Evolutionary conservation across 2,888 invertebrate genomes (phyloP), one percentile per base, ranked within the genome.

Genomic region (Dendrolimus pini): DNA sequence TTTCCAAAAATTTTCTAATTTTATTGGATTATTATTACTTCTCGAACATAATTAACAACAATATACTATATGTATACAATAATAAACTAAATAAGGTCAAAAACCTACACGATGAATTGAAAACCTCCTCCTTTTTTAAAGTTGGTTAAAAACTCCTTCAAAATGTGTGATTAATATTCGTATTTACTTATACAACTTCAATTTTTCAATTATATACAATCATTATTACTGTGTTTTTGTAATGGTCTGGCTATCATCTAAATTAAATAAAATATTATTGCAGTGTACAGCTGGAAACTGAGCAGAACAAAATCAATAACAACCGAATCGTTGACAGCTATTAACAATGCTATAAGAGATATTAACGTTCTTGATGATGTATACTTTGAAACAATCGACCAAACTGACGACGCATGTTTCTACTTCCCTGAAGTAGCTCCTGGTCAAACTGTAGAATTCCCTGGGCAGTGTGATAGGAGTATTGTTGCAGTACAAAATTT

Each of bases 281-380:
- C 63, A 90, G 89, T 89, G 9, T 85, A 77, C 73, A 85, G 84
- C 60, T 89, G 87, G 89, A 87, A 88, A 59, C 75, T 90, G 0
- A 85, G 89, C 60, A 77, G 82, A 64, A 71, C 65, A 0, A 74
- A 62, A 53, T 56, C 68, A 41, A 64, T 85, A 1, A 69, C 78
- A 0, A 0, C 58, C 54, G 59, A 61, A 12, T 74, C 76, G 0
- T 63, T 53, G 7, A 55, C 58, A 1, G 66, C 75, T 0, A 87
- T 88, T 41, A 70, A 75, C 57, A 72, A 52, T 3, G 69, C 65
- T 1, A 76, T 82, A 14, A 54, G 62, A 0, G 60, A 62, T 7
- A 70, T 80, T n/a, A 61, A 67, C 3, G 83, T 85, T 1, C 60
- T 89, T 2, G 63, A 71, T 7, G 65, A 84, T 7, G 57, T 57